Evolutionary conservation across 2,113 vertebrate genomes (phyloP), one percentile per base, ranked within the genome.

Genomic region (Aleadryas rufinucha): DNA sequence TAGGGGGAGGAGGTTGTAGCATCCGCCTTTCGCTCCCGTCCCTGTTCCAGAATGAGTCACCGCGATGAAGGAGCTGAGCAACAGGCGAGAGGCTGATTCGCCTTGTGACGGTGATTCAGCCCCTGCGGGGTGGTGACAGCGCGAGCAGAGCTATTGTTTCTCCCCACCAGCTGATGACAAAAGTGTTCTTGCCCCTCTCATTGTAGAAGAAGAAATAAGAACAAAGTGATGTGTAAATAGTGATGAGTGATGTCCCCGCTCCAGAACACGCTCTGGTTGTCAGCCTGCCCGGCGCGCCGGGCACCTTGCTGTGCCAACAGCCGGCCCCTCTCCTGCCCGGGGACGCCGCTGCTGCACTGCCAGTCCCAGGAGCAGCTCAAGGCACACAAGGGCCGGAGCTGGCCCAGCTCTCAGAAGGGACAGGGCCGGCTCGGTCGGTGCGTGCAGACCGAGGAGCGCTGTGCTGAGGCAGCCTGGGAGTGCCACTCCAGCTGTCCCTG

Each of bases 91-190:
- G 63, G 87, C 79, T 26, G 9, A 49, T 39, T 49, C 3, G 70
- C 90, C 92, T 83, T 88, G 94, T 79, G 96, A 68, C 31, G 74
- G 87, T 96, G 96, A 97, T 95, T 97, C 96, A 97, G 90, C 61
- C 65, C 61, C 84, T 56, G 87, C 8, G 5, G 84, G 84, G 78
- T 31, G 84, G 70, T 27, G 96, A 66, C 84, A 52, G 93, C 69
- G 27, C 2, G 35, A 96, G 90, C 68, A 45, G 14, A 70, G 85
- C 75, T 69, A 92, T 93, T 96, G 94, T 95, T 93, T 37, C 83
- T 88, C 78, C 66, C 60, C 65, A 10, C 41, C n/a, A 39, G 86
- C 83, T 47, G 85, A 64, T 77, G 92, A 90, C 88, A 94, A 31
- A 87, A 88, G 63, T 1, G 4, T 50, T 77, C 65, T 64, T 79